Percentiles rank a stretch among this genome's conserved stretches.
Evolutionary conservation across 2,888 invertebrate genomes (phyloP).

Genomic region (Sclerodermus sp.): DNA sequence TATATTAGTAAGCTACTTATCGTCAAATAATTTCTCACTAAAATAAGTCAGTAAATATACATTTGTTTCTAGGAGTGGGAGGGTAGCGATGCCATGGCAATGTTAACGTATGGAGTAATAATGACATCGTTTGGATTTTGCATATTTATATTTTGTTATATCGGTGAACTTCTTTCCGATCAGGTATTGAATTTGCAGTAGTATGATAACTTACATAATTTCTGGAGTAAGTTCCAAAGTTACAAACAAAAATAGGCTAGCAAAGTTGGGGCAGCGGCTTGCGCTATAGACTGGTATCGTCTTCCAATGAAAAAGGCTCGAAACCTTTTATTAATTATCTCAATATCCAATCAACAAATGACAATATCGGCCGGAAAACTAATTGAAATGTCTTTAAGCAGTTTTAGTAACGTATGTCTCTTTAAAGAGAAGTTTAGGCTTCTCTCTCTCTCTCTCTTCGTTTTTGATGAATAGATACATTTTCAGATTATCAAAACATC

Average conservation of each 20-base stretch:
- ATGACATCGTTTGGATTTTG: neutral
- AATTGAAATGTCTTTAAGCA: neutral
- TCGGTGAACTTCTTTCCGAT: slow-evolving; percentile 19
- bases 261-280: neutral
- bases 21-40: slow-evolving; percentile 24
- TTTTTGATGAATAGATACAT: slow-evolving; percentile 7
- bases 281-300: neutral
- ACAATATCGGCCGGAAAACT: neutral
- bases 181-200: slow-evolving; percentile 16
- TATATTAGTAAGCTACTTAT: slow-evolving; percentile 24
- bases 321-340: neutral
- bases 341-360: neutral
- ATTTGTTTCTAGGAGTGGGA: slow-evolving; percentile 5
- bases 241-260: slow-evolving; percentile 1
- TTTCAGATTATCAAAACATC: slow-evolving; percentile 21
- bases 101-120: neutral
- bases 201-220: too few relatives aligned
- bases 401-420: neutral
- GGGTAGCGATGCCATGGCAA: neutral
- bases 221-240: too few relatives aligned
- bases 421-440: neutral
- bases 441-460: neutral
- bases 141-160: slow-evolving; percentile 1
- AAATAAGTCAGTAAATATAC: slow-evolving; percentile 5
- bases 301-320: neutral